Evolutionary conservation across 2,888 invertebrate genomes (phyloP).

Genomic region (Caenorhabditis sp.): DNA sequence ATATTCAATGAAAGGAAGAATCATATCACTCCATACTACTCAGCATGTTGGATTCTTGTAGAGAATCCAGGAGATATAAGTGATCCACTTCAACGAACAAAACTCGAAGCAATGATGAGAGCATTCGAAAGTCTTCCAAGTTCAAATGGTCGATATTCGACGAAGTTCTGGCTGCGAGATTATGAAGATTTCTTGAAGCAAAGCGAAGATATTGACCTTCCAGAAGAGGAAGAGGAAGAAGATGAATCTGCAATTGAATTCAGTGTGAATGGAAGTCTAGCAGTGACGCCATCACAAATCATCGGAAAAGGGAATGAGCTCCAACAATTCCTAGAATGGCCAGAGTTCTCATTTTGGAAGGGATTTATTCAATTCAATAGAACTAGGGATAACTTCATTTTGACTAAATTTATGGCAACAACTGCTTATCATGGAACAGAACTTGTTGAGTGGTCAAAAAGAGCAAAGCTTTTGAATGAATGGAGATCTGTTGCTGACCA

Average conservation of each 20-base stretch:
- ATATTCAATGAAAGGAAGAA: constrained; percentile 61
- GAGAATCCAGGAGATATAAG: constrained; percentile 65
- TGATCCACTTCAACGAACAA: constrained; percentile 22
- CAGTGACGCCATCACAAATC: constrained; percentile 27
- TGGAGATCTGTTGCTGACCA: constrained; percentile 67
- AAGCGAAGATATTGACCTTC: constrained; percentile 50
- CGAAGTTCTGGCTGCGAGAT: constrained; percentile 65
- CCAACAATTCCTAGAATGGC: constrained; percentile 67
- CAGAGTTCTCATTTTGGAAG: constrained; percentile 69
- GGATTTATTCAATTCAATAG: constrained; percentile 61
- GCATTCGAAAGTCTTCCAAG: constrained; percentile 63
- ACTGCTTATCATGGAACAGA: constrained; percentile 65
- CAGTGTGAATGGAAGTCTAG: constrained; percentile 41
- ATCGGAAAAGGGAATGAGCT: constrained; percentile 54
- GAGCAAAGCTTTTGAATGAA: constrained; percentile 60
- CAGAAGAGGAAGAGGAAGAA: constrained; percentile 48
- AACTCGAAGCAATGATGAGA: constrained; percentile 22
- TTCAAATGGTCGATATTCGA: constrained; percentile 62
- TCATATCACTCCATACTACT: constrained; percentile 67
- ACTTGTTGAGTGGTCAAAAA: constrained; percentile 60
- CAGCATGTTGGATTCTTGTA: constrained; percentile 64
- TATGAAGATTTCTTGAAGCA: constrained; percentile 62
- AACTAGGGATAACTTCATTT: constrained; percentile 41
- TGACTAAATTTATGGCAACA: constrained; percentile 62
- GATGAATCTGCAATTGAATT: constrained; percentile 45